Percentiles rank a stretch among this genome's conserved stretches.
These are phyloP conservation scores for Mus spretus DNA, from an alignment of 2,797 vertebrate genomes.

Conservation along the genomic window DNA sequence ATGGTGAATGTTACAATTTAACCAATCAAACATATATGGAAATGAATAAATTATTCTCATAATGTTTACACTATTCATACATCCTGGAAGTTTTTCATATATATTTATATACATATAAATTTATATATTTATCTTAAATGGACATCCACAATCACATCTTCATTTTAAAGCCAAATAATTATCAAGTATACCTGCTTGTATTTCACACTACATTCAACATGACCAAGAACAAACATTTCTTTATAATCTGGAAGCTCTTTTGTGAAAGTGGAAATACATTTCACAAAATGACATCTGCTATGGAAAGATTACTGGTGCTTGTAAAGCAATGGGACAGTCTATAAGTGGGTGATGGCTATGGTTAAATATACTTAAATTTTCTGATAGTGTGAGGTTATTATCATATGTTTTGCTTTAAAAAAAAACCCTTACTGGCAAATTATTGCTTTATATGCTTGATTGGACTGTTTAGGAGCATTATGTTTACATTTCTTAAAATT, in stretches of 20 bases:
- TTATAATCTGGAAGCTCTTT: conserved; percentile 62
- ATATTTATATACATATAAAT: not conserved
- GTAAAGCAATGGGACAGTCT: conserved; percentile 67
- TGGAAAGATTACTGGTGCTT: conserved; percentile 50
- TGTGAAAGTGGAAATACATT: conserved; percentile 73
- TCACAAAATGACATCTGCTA: not conserved
- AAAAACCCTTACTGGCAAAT: conserved; percentile 60
- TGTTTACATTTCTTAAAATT: conserved; percentile 51
- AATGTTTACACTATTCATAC: not conserved
- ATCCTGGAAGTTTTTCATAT: not conserved
- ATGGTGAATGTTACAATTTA: not conserved
- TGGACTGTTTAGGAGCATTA: conserved; percentile 62
- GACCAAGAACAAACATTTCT: not conserved
- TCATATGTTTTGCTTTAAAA: conserved; percentile 44
- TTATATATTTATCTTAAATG: not conserved
- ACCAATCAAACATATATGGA: not conserved
- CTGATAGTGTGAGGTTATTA: conserved; percentile 56
- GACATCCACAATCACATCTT: not conserved
- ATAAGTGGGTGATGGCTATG: not conserved
- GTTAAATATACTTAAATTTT: conserved; percentile 56
- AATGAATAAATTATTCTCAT: not conserved
- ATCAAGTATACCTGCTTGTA: conserved; percentile 57
- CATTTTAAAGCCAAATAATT: conserved; percentile 27
- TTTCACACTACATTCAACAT: not conserved
- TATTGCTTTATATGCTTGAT: not conserved